Evolutionary conservation across 2,113 vertebrate species (phyloP), one percentile per base, ranked within the genome.

Genomic region (Calidris pugnax): DNA sequence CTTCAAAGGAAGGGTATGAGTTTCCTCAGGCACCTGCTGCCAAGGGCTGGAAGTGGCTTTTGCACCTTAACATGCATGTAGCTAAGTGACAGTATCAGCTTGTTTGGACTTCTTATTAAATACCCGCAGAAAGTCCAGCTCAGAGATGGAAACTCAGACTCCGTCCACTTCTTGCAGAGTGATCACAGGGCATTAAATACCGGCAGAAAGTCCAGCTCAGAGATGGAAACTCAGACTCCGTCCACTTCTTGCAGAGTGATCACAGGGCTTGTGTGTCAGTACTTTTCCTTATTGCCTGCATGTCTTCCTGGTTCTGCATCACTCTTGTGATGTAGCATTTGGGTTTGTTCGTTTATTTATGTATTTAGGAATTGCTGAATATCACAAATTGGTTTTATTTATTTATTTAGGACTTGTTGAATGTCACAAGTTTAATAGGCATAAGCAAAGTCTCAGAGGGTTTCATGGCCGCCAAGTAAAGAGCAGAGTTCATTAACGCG

Each of bases 11-110:
- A 4, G 5, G 5, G 15, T 1, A 4, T 24, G 50, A 21, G 15
- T 51, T 41, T 72, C 22, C n/a, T 59, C 11, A 4, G 50, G 18
- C 43, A 45, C 48, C 55, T 45, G 48, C 48, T 24, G 37, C 50
- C 7, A 3, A 17, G 28, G 41, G 28, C 89, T 68, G 50, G 37
- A 62, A 35, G 4, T 3, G 24, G 9, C 23, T 55, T 62, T 28
- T 1, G 3, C 28, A 3, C 0, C 1, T 27, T 35, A 41, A 33
- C 10, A 2, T 22, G 16, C 35, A 53, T 19, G n/a, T 27, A 69
- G 43, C 26, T 33, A 28, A 59, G 47, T 60, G 43, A 33, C 28
- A 20, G 2, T 8, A 24, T 16, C 16, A 1, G 19, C 15, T 50
- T 27, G 19, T 37, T 60, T 41, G 33, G 8, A 9, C 28, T 33